A percentile compares a stretch with the other conserved stretches of the same genome.
Conservation (phyloP, 2,888 invertebrate species). For the Sphinx pinastri region DNA sequence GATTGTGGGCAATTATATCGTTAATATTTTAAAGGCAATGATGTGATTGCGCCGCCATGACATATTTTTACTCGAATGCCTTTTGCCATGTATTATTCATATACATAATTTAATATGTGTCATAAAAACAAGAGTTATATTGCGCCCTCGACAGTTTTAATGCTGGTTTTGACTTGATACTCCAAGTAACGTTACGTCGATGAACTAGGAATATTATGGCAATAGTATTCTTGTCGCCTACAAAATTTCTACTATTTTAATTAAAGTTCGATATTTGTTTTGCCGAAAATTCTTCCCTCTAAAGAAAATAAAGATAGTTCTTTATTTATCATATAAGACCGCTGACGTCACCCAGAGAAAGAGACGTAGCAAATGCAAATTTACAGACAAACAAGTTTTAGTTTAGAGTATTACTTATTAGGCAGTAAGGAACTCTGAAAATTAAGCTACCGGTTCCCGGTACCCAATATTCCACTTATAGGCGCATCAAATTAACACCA, state of each 20-base stretch:
- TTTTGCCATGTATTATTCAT: constrained; percentile 13
- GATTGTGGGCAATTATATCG: constrained; percentile 11
- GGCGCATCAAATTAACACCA: neutral
- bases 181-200: no score
- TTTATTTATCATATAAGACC: no score
- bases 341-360: no score
- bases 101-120: neutral
- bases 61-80: constrained; percentile 21
- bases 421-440: neutral
- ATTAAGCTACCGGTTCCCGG: neutral
- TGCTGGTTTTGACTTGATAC: no score
- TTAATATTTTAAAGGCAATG: constrained; percentile 17
- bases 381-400: no score
- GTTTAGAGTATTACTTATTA: no score
- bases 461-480: neutral
- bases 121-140: constrained; percentile 8
- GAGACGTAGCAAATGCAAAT: no score
- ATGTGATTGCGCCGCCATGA: constrained; percentile 14
- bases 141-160: neutral
- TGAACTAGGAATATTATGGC: no score
- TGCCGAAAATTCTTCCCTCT: neutral
- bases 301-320: no score
- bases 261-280: neutral
- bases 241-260: no score
- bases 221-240: no score